Evolutionary conservation across 2,888 invertebrate genomes (phyloP).

Genomic region (Agapostemon virescens): DNA sequence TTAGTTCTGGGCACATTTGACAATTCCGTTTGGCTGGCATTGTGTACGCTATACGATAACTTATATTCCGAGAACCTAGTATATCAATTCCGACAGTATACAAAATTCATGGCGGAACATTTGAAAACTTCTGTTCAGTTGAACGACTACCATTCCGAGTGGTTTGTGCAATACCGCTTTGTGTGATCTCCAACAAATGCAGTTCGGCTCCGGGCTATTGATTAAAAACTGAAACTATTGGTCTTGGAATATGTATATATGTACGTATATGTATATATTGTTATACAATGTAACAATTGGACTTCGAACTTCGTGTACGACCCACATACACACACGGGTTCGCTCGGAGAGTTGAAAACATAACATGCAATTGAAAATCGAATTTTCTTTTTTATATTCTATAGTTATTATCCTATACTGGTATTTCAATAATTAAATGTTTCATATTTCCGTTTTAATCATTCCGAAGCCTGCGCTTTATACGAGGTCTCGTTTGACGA

Average conservation of each 20-base stretch:
- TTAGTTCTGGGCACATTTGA: neutral
- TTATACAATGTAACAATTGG: neutral
- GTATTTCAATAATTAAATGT: neutral
- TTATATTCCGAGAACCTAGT: neutral
- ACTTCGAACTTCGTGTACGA: neutral
- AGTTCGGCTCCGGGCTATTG: neutral
- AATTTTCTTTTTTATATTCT: neutral
- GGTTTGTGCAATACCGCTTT: neutral
- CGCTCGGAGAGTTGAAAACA: neutral
- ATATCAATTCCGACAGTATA: slow-evolving; percentile 15
- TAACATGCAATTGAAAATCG: neutral
- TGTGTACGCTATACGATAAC: neutral
- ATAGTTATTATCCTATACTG: neutral
- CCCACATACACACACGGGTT: neutral
- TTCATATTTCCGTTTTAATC: neutral
- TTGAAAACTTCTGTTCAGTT: slow-evolving; percentile 12
- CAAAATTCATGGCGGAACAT: slow-evolving; percentile 9
- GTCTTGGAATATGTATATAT: neutral
- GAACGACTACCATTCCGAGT: slow-evolving; percentile 10
- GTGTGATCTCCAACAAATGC: neutral
- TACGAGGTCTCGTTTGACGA: neutral
- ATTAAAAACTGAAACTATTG: slow-evolving; percentile 11
- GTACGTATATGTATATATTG: neutral
- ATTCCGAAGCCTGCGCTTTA: neutral
- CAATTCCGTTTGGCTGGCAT: neutral